Base-by-base conservation (phyloP, 2,888 invertebrate genomes). In the Sylvicola fuscatus region DNA sequence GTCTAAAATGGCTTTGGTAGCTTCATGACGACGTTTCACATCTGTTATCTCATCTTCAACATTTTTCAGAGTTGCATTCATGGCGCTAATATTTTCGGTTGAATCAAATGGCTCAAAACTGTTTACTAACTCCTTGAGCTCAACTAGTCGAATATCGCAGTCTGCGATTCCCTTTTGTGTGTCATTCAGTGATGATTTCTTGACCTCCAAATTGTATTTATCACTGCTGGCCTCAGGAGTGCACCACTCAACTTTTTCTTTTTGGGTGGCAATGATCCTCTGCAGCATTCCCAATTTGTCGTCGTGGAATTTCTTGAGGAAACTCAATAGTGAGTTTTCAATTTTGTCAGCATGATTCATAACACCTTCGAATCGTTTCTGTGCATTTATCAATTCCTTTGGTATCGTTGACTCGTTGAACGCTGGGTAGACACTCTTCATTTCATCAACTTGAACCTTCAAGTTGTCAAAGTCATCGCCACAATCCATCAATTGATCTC, bases 171-270 rank as follows among this genome's bases (percentile, higher is more conserved):
- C 76, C 41, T 66, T 66, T 51, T 76, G 71, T 2, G 84, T 76
- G 41, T 87, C 86, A 38, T 64, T 62, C 27, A 90, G 53, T 1
- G 84, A 78, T 2, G 80, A 74, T 46, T 79, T 68, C 59, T 93
- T 93, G 0, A 89, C 84, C 62, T 92, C 87, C 17, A 92, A 65
- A 51, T 87, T 89, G 52, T 90, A 92, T 52, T 79, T 79, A 50
- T 93, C 92, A 48, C 84, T 87, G 26, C 77, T 74, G 2, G 78
- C 70, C 50, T 92, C 90, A 1, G 87, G 84, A 48, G 77, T 70
- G 53, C 92, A 93, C 89, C 92, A 92, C 11, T 73, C 66, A 2
- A 87, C 74, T 56, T 92, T 92, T 49, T 93, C 92, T 41, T 78
- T 77, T 43, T 82, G 73, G 2, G 80, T 75, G 35, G 71, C 66